Conservation (phyloP, 2,888 invertebrate genomes). For the Epistrophe eligans region DNA sequence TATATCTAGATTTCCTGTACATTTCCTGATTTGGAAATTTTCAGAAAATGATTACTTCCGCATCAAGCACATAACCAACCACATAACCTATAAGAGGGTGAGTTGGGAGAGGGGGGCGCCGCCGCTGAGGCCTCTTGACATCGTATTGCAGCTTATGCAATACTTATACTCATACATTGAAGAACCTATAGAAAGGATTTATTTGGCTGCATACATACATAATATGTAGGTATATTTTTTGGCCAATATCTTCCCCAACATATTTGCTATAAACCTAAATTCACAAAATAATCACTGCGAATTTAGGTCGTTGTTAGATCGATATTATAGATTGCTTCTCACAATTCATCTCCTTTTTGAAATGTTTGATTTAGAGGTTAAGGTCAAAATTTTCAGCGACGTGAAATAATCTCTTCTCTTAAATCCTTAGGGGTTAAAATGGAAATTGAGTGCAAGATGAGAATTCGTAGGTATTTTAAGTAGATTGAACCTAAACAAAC, state of each 20-base stretch:
- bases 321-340: conserved; percentile 17
- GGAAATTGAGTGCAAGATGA: background rate
- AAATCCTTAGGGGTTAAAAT: background rate
- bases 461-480: background rate
- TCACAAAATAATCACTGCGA: background rate
- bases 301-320: conserved; percentile 30
- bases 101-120: background rate
- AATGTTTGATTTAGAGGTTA: conserved; percentile 34
- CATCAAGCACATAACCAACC: conserved; percentile 24
- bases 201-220: conserved; percentile 8
- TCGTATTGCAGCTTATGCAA: conserved; percentile 29
- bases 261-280: conserved; percentile 22
- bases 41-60: conserved; percentile 68
- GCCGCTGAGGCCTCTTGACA: conserved; percentile 4
- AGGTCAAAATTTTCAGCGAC: conserved; percentile 34
- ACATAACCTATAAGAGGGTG: background rate
- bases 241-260: conserved; percentile 4
- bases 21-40: conserved; percentile 66
- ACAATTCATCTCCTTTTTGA: background rate
- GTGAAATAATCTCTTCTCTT: conserved; percentile 8
- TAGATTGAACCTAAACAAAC: background rate
- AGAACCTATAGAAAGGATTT: conserved; percentile 45
- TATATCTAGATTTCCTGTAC: conserved; percentile 54
- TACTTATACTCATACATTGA: background rate
- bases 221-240: background rate